A percentile compares a stretch with the other conserved stretches of the same genome.
These are phyloP conservation scores for Lycorma delicatula DNA, from an alignment of 1,140 invertebrate genomes.

Conservation along the genomic window DNA sequence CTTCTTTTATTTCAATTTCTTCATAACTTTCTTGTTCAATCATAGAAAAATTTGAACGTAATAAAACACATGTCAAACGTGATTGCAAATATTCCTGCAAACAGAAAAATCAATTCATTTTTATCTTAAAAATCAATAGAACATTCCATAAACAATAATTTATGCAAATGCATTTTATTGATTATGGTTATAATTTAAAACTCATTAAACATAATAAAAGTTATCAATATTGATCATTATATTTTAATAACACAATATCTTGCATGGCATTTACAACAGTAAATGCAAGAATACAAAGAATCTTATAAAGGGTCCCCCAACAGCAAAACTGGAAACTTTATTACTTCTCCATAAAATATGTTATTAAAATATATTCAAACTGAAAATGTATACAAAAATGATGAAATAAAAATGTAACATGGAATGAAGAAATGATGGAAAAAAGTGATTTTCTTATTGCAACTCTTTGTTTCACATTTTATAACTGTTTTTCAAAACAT, in stretches of 20 bases:
- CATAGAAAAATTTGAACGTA: conserved; percentile 15
- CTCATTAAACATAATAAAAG: background rate
- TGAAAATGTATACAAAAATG: too few relatives aligned
- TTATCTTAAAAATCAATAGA: background rate
- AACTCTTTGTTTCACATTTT: too few relatives aligned
- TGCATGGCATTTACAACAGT: background rate
- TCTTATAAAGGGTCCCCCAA: too few relatives aligned
- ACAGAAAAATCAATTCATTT: background rate
- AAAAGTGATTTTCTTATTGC: too few relatives aligned
- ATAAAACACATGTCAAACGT: conserved; percentile 22
- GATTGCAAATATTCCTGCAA: conserved; percentile 29
- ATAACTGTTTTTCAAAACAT: too few relatives aligned
- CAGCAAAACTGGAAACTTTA: too few relatives aligned
- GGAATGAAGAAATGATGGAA: too few relatives aligned
- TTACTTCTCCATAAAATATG: too few relatives aligned
- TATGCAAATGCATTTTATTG: background rate
- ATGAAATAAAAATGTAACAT: too few relatives aligned
- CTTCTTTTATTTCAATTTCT: background rate
- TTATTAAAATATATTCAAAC: too few relatives aligned
- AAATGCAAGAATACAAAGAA: too few relatives aligned
- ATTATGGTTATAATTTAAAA: background rate
- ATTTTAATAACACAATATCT: background rate
- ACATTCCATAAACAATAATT: background rate
- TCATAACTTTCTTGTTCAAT: conserved; percentile 7
- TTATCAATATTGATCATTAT: background rate